A percentile compares a stretch with the other conserved stretches of the same genome.
Conservation (phyloP, 1,140 invertebrate species). For the Aphelinus certus region DNA sequence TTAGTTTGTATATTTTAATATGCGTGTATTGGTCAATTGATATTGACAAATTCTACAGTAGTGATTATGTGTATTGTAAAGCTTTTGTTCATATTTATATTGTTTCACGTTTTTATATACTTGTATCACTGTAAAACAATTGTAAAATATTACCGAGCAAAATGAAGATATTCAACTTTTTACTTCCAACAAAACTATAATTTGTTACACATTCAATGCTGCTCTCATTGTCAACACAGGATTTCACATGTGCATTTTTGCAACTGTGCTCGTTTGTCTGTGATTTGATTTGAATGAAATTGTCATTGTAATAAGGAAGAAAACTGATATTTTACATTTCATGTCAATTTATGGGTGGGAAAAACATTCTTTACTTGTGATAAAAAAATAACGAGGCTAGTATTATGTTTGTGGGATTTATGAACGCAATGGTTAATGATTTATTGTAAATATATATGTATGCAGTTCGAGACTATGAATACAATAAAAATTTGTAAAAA, state of each 20-base stretch:
- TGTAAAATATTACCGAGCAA: neutral
- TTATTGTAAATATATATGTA: slow-evolving; percentile 16
- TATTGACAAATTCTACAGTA: too few species aligned
- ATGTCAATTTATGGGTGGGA: slow-evolving; percentile 3
- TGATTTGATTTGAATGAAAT: slow-evolving; percentile 9
- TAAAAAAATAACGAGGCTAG: slow-evolving; percentile 5
- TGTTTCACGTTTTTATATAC: neutral
- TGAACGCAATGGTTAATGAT: neutral
- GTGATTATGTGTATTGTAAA: too few species aligned
- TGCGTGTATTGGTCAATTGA: too few species aligned
- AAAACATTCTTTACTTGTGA: slow-evolving; percentile 16
- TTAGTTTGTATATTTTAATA: too few species aligned
- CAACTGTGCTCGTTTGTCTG: neutral
- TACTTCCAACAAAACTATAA: neutral
- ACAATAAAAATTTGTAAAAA: slow-evolving; percentile 20
- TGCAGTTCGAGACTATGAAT: slow-evolving; percentile 8
- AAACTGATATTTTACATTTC: slow-evolving; percentile 7
- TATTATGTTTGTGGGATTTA: slow-evolving; percentile 7
- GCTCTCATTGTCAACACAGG: slow-evolving; percentile 5
- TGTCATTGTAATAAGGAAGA: neutral
- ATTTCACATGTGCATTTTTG: neutral
- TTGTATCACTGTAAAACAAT: slow-evolving; percentile 16
- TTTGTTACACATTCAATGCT: neutral
- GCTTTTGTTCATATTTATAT: too few species aligned
- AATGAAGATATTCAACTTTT: neutral